These are phyloP conservation scores for Peromyscus attwateri DNA, from an alignment of 2,797 vertebrate genomes.

Conservation along the genomic window DNA sequence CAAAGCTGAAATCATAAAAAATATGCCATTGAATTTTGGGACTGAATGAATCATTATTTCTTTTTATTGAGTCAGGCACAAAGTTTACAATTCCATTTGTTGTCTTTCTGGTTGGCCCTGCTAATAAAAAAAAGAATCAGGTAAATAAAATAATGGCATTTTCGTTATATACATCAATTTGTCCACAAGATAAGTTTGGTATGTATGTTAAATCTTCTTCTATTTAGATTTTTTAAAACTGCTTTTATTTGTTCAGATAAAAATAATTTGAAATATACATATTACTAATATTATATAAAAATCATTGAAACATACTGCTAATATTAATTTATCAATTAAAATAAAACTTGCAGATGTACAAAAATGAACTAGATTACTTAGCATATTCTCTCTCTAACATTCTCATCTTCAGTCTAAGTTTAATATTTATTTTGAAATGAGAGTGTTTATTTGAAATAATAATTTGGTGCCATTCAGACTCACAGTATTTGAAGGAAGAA, in stretches of 20 bases:
- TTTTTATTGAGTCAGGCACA: constrained; percentile 15
- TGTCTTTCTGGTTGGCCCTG: constrained; percentile 30
- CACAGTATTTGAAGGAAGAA: constrained; percentile 32
- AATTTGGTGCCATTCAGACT: background rate
- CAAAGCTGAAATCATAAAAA: constrained; percentile 50
- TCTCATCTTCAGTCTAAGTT: background rate
- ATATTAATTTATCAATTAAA: background rate
- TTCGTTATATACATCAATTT: background rate
- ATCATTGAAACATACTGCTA: background rate
- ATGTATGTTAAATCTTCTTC: background rate
- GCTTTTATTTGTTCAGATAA: constrained; percentile 25
- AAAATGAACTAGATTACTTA: background rate
- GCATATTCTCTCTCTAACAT: background rate
- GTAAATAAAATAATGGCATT: background rate
- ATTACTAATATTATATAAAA: constrained; percentile 6
- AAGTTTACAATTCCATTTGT: constrained; percentile 47
- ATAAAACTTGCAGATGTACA: background rate
- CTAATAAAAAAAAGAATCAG: constrained; percentile 50
- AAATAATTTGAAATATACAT: background rate
- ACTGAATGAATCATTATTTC: constrained; percentile 49
- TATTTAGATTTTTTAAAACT: background rate
- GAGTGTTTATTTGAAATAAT: background rate
- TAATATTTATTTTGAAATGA: constrained; percentile 6
- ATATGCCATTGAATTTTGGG: constrained; percentile 23
- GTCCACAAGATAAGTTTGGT: background rate